A percentile compares a stretch with the other conserved stretches of the same genome.
Conservation (phyloP, 2,888 invertebrate genomes). For the Cheilosia scutellata region DNA sequence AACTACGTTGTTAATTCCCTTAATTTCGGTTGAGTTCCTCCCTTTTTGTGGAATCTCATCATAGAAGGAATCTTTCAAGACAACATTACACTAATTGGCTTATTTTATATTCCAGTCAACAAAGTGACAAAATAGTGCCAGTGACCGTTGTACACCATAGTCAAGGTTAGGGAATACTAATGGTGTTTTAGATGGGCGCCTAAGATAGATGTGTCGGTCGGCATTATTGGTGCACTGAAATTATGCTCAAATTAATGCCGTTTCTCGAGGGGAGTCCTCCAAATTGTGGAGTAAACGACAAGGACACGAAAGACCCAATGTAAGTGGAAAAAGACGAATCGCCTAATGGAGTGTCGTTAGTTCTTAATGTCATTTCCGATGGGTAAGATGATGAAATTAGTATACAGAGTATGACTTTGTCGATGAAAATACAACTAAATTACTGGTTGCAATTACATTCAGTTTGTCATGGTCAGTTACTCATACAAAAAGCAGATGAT, state of each 20-base stretch:
- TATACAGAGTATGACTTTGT: no score
- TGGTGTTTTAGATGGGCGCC: not conserved
- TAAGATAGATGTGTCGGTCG: not conserved
- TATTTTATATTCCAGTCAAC: constrained; percentile 47
- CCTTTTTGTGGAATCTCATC: not conserved
- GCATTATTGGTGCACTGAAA: constrained; percentile 17
- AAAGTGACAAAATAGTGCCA: constrained; percentile 41
- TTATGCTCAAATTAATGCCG: constrained; percentile 27
- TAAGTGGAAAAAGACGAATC: constrained; percentile 33
- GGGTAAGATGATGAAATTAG: no score
- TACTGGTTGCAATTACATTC: not conserved
- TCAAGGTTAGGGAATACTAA: constrained; percentile 33
- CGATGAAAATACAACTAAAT: not conserved
- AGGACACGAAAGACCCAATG: not conserved
- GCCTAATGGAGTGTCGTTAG: constrained; percentile 39
- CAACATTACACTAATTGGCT: constrained; percentile 59
- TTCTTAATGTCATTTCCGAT: constrained; percentile 26
- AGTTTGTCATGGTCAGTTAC: not conserved
- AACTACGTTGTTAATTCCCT: constrained; percentile 10
- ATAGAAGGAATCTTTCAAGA: constrained; percentile 56
- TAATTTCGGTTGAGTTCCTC: not conserved
- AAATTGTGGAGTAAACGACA: not conserved
- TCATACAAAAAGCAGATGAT: not conserved
- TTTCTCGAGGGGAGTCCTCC: not conserved
- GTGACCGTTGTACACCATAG: constrained; percentile 12